Evolutionary conservation across 2,113 vertebrate species (phyloP).

Genomic region (Myocastor coypus): DNA sequence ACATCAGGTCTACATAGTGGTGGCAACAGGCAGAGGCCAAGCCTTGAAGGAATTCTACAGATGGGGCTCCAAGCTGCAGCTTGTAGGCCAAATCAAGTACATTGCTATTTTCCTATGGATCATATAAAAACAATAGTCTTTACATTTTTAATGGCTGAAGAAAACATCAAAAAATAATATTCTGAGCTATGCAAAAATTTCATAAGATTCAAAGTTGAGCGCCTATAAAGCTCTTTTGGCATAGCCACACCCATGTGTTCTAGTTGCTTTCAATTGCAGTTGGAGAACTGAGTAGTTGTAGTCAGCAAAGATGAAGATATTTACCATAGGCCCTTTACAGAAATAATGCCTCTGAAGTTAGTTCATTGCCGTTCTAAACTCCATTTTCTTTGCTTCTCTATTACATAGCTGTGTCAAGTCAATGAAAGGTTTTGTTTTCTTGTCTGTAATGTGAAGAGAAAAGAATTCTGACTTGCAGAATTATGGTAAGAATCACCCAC

Average conservation of each 20-base stretch:
- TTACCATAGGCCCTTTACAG: neutral
- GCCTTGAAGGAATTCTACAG: neutral
- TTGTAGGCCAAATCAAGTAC: neutral
- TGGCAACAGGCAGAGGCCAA: no score
- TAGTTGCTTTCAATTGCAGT: neutral
- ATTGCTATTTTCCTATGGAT: neutral
- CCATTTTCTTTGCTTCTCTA: neutral
- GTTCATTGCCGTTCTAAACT: neutral
- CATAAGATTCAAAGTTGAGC: neutral
- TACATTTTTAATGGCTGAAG: neutral
- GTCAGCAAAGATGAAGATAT: neutral
- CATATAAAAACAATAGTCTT: neutral
- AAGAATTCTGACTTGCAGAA: neutral
- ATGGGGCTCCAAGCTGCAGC: no score
- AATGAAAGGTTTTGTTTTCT: neutral
- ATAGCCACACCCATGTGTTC: rapidly evolving
- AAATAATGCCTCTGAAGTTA: neutral
- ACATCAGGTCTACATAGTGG: neutral
- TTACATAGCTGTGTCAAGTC: neutral
- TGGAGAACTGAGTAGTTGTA: neutral
- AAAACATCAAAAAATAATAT: neutral
- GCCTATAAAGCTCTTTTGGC: neutral
- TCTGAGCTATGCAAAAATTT: neutral
- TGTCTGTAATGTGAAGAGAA: neutral
- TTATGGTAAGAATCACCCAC: neutral